These are phyloP conservation scores for Eueremaeus valkanovi DNA, from an alignment of 2,888 invertebrate species.

Conservation along the genomic window DNA sequence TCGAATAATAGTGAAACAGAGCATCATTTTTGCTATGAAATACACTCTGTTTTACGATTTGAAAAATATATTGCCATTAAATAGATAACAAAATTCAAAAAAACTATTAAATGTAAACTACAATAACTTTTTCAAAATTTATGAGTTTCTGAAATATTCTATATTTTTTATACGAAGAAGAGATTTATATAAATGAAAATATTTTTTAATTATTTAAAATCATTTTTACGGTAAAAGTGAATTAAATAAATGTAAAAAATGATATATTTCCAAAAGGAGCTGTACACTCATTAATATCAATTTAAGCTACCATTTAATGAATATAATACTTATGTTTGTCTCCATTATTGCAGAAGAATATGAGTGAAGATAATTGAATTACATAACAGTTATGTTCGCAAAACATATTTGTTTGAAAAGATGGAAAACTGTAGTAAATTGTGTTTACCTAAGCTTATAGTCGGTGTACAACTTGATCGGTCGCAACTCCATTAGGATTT, in stretches of 20 bases:
- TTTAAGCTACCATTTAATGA: too few relatives aligned
- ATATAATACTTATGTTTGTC: too few relatives aligned
- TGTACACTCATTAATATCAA: too few relatives aligned
- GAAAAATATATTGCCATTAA: neutral
- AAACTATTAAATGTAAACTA: neutral
- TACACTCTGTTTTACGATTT: neutral
- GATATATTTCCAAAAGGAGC: too few relatives aligned
- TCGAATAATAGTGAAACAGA: neutral
- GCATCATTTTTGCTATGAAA: conserved; percentile 3
- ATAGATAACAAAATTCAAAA: neutral
- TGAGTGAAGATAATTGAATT: conserved; percentile 17
- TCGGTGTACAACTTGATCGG: neutral
- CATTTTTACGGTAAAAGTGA: too few relatives aligned
- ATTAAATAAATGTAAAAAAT: too few relatives aligned
- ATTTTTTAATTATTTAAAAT: too few relatives aligned
- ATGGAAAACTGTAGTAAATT: conserved; percentile 10
- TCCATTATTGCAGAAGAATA: too few relatives aligned
- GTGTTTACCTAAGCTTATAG: conserved; percentile 32
- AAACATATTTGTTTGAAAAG: conserved; percentile 5
- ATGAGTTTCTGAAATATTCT: too few relatives aligned
- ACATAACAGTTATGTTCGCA: neutral
- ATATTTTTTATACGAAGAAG: too few relatives aligned
- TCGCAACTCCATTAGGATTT: conserved; percentile 27
- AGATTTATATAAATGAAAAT: too few relatives aligned
- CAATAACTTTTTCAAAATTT: neutral